These are phyloP conservation scores for Trichogramma evanescens DNA, from an alignment of 2,888 invertebrate species.

Conservation along the genomic window DNA sequence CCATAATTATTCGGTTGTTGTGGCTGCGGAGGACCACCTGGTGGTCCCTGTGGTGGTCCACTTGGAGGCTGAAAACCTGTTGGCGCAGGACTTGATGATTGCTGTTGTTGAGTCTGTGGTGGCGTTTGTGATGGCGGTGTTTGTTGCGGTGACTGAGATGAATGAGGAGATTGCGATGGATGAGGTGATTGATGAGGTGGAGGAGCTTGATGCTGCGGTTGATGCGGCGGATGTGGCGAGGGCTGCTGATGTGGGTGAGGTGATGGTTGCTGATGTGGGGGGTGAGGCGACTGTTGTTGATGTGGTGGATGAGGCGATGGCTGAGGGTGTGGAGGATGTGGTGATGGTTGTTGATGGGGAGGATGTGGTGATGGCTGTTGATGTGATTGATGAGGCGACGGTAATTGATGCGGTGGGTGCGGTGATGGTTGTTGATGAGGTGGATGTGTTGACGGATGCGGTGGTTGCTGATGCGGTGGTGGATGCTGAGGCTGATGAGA, in stretches of 20 bases:
- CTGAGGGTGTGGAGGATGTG: conserved; percentile 36
- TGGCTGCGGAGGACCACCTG: conserved; percentile 40
- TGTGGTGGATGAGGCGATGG: conserved; percentile 45
- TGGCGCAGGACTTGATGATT: conserved; percentile 50
- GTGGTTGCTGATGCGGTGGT: conserved; percentile 40
- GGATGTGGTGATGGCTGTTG: conserved; percentile 43
- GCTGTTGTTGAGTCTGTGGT: conserved; percentile 43
- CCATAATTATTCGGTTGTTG: conserved; percentile 46
- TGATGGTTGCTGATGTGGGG: conserved; percentile 45
- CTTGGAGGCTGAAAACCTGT: conserved; percentile 50
- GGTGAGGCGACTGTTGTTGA: conserved; percentile 41
- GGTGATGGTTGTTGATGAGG: conserved; percentile 40
- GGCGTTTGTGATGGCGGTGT: conserved; percentile 31
- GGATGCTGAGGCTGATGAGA: conserved; percentile 44
- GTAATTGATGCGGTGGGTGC: conserved; percentile 31
- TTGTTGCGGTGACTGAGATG: conserved; percentile 43
- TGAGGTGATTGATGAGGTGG: conserved; percentile 47
- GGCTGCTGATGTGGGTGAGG: conserved; percentile 34
- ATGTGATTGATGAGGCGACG: conserved; percentile 45
- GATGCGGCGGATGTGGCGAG: conserved; percentile 42
- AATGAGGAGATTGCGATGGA: conserved; percentile 42
- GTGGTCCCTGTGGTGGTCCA: conserved; percentile 39
- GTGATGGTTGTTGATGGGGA: conserved; percentile 40
- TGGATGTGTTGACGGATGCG: conserved; percentile 44
- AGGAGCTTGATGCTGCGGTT: conserved; percentile 47